Evolutionary conservation across 2,888 invertebrate species (phyloP), one percentile per base, ranked within the genome.

Genomic region (Opisthograptis luteolata): DNA sequence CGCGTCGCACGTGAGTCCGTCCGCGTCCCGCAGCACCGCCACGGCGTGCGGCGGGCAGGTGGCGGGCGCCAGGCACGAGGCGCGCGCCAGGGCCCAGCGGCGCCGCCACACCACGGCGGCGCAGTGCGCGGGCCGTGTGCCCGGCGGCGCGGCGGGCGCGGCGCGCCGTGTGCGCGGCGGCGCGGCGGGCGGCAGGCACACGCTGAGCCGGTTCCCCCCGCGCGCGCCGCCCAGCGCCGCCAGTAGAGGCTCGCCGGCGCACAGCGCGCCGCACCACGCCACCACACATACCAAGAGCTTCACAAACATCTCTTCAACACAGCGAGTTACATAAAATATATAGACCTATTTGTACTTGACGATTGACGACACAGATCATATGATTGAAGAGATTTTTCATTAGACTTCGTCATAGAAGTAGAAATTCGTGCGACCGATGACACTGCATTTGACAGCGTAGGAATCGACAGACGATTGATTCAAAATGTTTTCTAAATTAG

Each of bases 101-200:
- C 68, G 74, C 2, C 64, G 72, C 51, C 55, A 55, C n/a, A 70
- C 58, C 28, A 55, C 63, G 24, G 56, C 73, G 28, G 37, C 30
- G 56, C 72, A 73, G 27, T 28, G 47, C 45, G 10, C 47, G 14
- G 20, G 45, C 15, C n/a, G n/a, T n/a, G 6, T 20, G 12, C 28
- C 28, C 2, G 10, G 3, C 63, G 2, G 40, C 41, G 0, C 58
- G 60, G 12, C 30, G 28, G 12, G 19, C 28, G 2, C 70, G 68
- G 50, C 55, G 52, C 54, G 70, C n/a, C n/a, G n/a, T n/a, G n/a
- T n/a, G n/a, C n/a, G 40, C 22, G 43, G 6, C 47, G 19, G 7
- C 25, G 13, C 28, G 34, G n/a, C 3, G 1, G 12, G 22, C 15
- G 36, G 31, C 40, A 51, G 41, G 37, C 72, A 70, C 12, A 73